These are phyloP conservation scores for Aphodius granarius DNA, from an alignment of 2,888 invertebrate species.

Conservation along the genomic window DNA sequence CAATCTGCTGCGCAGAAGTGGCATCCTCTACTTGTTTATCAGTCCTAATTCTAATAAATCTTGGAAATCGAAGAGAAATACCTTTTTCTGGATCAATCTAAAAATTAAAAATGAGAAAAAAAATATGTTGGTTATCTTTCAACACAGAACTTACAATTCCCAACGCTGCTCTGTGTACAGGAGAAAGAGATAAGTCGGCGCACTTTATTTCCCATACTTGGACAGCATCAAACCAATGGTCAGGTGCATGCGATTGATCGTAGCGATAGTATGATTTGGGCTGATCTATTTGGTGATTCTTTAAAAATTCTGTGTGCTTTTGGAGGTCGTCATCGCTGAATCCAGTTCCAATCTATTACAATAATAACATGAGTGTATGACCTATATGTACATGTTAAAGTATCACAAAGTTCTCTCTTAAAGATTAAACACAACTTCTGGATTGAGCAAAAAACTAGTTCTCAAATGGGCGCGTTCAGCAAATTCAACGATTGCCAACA, in stretches of 20 bases:
- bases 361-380: not conserved
- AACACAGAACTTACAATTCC: conserved; percentile 66
- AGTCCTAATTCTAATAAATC: conserved; percentile 85
- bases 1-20: conserved; percentile 86
- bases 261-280: conserved; percentile 81
- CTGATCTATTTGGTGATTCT: conserved; percentile 70
- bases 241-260: conserved; percentile 73
- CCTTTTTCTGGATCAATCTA: conserved; percentile 87
- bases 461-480: too few species aligned
- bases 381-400: too few species aligned
- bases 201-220: conserved; percentile 97
- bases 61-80: conserved; percentile 92
- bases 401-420: too few species aligned
- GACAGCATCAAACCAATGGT: conserved; percentile 86
- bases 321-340: conserved; percentile 90
- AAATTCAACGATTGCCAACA: too few species aligned
- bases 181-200: conserved; percentile 96
- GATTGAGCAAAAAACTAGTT: too few species aligned
- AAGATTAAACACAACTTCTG: too few species aligned
- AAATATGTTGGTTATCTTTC: not conserved
- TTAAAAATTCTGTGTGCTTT: conserved; percentile 73
- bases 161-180: conserved; percentile 86
- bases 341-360: conserved; percentile 80
- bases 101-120: conserved; percentile 9
- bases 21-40: conserved; percentile 94